Evolutionary conservation across 1,140 invertebrate genomes (phyloP), one percentile per base, ranked within the genome.

Genomic region (Anthonomus grandis): DNA sequence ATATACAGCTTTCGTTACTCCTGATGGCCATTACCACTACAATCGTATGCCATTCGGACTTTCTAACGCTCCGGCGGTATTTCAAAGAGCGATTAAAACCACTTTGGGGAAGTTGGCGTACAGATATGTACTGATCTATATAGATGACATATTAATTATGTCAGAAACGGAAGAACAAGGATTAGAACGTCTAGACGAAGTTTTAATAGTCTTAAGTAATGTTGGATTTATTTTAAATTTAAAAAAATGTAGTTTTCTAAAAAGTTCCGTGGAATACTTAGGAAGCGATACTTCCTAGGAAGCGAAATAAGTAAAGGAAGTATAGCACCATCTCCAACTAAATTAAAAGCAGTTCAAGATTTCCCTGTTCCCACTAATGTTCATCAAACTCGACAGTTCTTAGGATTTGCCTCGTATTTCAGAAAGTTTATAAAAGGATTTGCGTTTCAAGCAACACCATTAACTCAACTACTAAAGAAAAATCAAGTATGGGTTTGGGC

Each of bases 341-440:
- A 73, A 61, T 51, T 68, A 8, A 17, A 58, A 46, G 59, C 64
- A 2, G 44, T 74, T n/a, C 25, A 22, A 46, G 49, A 70, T 21
- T 67, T 62, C 37, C 59, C 60, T 13, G 37, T 39, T 9, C 68
- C 70, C 4, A 65, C 48, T 48, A 58, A 64, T 4, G 44, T 50
- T n/a, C 69, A 69, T 37, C 48, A 67, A 48, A 62, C 75, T 12
- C 60, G 70, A n/a, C n/a, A n/a, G n/a, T n/a, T n/a, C n/a, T n/a
- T n/a, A n/a, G n/a, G n/a, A n/a, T n/a, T 63, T 47, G n/a, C 64
- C 34, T 38, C 57, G 46, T 70, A 72, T 46, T 71, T 71, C 24
- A 42, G 69, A 9, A 60, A 63, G 15, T 73, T 71, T 57, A 64
- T 70, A 1, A 42, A 52, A 19, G 54, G 58, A 10, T 75, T 70